phyloP scores from a whole-genome alignment of 2,797 vertebrate genomes.

The Aotus griseimembra region DNA sequence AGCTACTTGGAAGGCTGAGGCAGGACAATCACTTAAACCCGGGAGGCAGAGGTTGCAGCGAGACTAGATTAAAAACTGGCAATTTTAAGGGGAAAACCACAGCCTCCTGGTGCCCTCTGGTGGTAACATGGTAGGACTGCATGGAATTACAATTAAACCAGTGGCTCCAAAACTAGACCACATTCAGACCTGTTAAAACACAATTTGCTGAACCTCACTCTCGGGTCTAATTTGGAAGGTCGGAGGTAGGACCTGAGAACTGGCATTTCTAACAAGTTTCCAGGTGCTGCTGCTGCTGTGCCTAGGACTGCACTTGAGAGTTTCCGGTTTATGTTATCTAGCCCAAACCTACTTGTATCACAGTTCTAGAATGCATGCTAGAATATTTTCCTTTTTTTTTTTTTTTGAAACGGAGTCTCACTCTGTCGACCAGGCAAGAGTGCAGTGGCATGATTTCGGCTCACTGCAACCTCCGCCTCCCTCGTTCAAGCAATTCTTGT shows the following conservation, averaged over 20 bases:
- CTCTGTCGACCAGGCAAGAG: no score
- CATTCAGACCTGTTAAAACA: neutral
- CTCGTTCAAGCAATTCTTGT: no score
- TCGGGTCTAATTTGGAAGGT: neutral
- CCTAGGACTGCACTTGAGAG: neutral
- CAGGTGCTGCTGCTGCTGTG: neutral
- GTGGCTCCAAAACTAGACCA: neutral
- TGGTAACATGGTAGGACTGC: neutral
- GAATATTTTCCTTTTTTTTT: no score
- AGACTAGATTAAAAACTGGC: neutral
- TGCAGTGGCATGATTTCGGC: no score
- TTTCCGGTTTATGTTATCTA: neutral
- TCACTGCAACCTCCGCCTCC: no score
- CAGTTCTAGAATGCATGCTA: neutral
- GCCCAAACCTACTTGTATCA: no score
- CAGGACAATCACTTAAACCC: no score
- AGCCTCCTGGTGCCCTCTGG: conserved; percentile 58
- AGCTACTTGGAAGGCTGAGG: no score
- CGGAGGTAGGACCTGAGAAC: neutral
- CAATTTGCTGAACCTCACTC: no score
- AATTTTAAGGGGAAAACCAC: neutral
- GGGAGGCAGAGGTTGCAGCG: no score
- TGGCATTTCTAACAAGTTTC: neutral
- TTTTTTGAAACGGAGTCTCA: no score
- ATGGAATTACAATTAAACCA: no score